phyloP scores from a whole-genome alignment of 2,888 invertebrate species.

The Abscondita cerata region DNA sequence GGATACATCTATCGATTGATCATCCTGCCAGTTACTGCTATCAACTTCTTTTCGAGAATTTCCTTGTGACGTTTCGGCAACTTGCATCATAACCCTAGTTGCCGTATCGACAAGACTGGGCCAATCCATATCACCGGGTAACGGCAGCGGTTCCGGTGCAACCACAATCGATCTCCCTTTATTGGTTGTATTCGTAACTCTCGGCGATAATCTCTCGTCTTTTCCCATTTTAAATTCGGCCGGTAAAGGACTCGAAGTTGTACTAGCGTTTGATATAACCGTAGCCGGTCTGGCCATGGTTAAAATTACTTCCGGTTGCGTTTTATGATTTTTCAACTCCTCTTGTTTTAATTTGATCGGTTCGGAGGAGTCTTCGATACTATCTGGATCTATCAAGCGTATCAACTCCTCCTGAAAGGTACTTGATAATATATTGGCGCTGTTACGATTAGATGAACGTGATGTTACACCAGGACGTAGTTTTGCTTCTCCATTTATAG shows the following conservation, averaged over 20 bases:
- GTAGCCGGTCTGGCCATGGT: constrained; percentile 72
- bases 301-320: constrained; percentile 66
- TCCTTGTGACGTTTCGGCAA: constrained; percentile 36
- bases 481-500: constrained; percentile 65
- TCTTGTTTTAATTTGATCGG: constrained; percentile 42
- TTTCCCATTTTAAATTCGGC: constrained; percentile 65
- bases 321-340: constrained; percentile 49
- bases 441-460: constrained; percentile 64
- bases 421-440: constrained; percentile 66
- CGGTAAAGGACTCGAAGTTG: constrained; percentile 63
- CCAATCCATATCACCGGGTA: constrained; percentile 80
- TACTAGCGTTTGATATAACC: constrained; percentile 69
- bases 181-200: constrained; percentile 45
- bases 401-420: constrained; percentile 83
- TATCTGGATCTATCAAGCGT: constrained; percentile 84
- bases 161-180: constrained; percentile 48
- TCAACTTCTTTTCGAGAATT: constrained; percentile 39
- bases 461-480: constrained; percentile 61
- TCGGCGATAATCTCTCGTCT: constrained; percentile 62
- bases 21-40: constrained; percentile 54
- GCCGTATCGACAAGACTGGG: constrained; percentile 81
- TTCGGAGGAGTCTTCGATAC: constrained; percentile 53
- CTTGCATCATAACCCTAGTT: constrained; percentile 63
- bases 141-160: constrained; percentile 63
- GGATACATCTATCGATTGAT: constrained; percentile 55